These are phyloP conservation scores for Leptinotarsa haldemani DNA, from an alignment of 2,888 invertebrate genomes.

Conservation along the genomic window DNA sequence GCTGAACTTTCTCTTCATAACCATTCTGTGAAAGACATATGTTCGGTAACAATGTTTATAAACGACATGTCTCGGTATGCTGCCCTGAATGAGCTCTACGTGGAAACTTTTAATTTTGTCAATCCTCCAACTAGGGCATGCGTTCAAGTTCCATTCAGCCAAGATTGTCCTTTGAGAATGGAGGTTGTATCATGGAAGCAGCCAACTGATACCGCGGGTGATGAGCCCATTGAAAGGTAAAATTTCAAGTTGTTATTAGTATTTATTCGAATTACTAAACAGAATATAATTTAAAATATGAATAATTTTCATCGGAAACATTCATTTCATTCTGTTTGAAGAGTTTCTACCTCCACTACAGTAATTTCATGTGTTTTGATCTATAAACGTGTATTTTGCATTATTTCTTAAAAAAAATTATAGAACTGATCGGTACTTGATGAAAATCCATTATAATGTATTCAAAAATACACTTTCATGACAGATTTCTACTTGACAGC, in stretches of 20 bases:
- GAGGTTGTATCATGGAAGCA: constrained; percentile 77
- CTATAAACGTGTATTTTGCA: no score
- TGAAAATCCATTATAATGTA: no score
- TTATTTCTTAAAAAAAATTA: no score
- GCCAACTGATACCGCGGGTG: constrained; percentile 49
- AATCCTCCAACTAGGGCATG: constrained; percentile 91
- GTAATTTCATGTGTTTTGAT: no score
- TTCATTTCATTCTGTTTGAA: no score
- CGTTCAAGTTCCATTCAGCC: constrained; percentile 79
- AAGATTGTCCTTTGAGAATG: constrained; percentile 78
- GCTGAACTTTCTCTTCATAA: constrained; percentile 57
- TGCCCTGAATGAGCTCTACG: constrained; percentile 82
- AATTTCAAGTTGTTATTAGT: not conserved
- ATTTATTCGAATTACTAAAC: not conserved
- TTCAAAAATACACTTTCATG: no score
- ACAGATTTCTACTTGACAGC: no score
- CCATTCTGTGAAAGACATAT: constrained; percentile 75
- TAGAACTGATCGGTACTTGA: no score
- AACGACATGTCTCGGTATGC: constrained; percentile 84
- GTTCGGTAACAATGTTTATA: constrained; percentile 87
- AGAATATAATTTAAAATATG: not conserved
- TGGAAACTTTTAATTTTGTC: constrained; percentile 76
- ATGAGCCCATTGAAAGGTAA: constrained; percentile 57
- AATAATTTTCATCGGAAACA: not conserved
- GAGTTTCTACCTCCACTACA: no score